Evolutionary conservation across 2,888 invertebrate genomes (phyloP).

Genomic region (Drosophila eohydei): DNA sequence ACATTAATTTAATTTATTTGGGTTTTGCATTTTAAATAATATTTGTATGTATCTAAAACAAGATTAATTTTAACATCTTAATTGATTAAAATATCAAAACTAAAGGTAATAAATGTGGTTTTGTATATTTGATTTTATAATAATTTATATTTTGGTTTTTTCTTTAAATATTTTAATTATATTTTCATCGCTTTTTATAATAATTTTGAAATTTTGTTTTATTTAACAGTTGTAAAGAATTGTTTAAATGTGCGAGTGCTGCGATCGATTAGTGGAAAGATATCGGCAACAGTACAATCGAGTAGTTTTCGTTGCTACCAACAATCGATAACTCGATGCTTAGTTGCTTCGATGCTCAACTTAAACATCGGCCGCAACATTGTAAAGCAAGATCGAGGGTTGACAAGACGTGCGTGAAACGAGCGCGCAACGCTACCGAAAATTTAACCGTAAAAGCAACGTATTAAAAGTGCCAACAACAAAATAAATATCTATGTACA

Average conservation of each 20-base stretch:
- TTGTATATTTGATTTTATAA: background rate
- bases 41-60: too few species aligned
- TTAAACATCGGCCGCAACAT: constrained; percentile 36
- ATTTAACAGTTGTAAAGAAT: background rate
- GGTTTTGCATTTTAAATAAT: too few species aligned
- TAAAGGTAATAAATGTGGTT: too few species aligned
- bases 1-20: too few species aligned
- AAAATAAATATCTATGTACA: constrained; percentile 36
- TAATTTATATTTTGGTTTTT: background rate
- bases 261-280: background rate
- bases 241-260: background rate
- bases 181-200: background rate
- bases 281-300: constrained; percentile 6
- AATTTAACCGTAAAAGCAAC: constrained; percentile 49
- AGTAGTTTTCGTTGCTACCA: background rate
- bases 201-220: background rate
- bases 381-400: constrained; percentile 56
- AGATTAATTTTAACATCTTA: too few species aligned
- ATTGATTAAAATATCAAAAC: background rate
- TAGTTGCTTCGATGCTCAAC: background rate
- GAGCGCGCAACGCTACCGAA: constrained; percentile 56
- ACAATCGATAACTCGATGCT: constrained; percentile 19
- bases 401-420: constrained; percentile 68
- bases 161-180: background rate
- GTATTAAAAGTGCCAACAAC: constrained; percentile 58